Percentiles rank a stretch among this genome's conserved stretches.
phyloP scores from a whole-genome alignment of 2,797 vertebrate genomes.

The Thripadectes ignobilis region DNA sequence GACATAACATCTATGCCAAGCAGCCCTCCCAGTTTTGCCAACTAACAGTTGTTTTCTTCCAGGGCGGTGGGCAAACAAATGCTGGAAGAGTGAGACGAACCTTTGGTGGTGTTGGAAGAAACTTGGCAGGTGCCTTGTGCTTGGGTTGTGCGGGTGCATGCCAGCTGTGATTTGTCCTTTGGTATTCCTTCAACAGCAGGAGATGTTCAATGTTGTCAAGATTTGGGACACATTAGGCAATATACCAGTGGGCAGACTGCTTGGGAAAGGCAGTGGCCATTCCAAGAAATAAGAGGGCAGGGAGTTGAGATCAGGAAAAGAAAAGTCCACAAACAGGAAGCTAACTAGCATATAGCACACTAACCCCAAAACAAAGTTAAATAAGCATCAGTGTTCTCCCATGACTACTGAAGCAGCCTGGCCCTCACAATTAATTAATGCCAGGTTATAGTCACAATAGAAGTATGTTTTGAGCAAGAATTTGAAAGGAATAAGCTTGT shows the following conservation, averaged over 20 bases:
- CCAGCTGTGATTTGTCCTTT: slow-evolving; percentile 4
- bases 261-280: neutral
- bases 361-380: neutral
- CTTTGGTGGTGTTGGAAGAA: slow-evolving; percentile 90
- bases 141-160: neutral
- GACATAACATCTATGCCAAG: rapidly evolving
- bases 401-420: neutral
- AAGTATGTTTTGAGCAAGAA: neutral
- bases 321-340: neutral
- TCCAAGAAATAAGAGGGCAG: neutral
- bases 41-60: slow-evolving; percentile 18
- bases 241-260: neutral
- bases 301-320: neutral
- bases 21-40: neutral
- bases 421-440: neutral
- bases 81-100: slow-evolving; percentile 84
- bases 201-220: neutral
- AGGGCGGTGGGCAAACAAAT: slow-evolving; percentile 87
- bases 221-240: neutral
- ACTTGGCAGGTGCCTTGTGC: slow-evolving; percentile 84
- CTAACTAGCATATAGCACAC: neutral
- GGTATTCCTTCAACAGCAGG: neutral
- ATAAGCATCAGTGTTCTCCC: neutral
- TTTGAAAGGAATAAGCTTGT: neutral
- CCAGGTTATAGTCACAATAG: neutral